Percentiles rank a stretch among this genome's conserved stretches.
Conservation (phyloP, 2,888 invertebrate genomes). For the Thelaira solivaga region DNA sequence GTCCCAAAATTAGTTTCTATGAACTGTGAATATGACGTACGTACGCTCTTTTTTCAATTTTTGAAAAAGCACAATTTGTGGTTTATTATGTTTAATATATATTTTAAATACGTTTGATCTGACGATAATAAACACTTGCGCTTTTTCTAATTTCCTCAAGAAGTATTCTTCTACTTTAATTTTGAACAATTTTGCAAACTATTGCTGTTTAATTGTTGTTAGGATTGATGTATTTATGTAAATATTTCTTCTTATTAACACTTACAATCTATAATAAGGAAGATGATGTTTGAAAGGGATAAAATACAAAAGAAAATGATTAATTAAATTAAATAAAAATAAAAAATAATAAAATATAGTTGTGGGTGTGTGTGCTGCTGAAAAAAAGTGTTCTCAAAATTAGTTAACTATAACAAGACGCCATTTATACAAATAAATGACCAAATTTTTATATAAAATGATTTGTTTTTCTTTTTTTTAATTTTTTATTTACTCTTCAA, state of each 20-base stretch:
- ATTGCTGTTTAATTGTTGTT: background rate
- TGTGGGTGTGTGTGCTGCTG: background rate
- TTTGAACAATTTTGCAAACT: background rate
- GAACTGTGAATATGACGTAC: slow-evolving; percentile 31
- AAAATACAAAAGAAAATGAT: slow-evolving; percentile 32
- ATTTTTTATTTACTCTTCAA: too few relatives aligned
- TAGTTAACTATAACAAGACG: too few relatives aligned
- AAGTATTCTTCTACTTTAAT: slow-evolving; percentile 16
- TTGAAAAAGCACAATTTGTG: slow-evolving; percentile 65
- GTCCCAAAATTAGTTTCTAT: slow-evolving; percentile 51
- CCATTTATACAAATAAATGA: too few relatives aligned
- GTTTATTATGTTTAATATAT: slow-evolving; percentile 73
- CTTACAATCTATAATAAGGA: slow-evolving; percentile 55
- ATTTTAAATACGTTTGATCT: slow-evolving; percentile 63
- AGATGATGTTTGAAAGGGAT: too few relatives aligned
- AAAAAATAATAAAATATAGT: slow-evolving; percentile 6
- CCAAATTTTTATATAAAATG: too few relatives aligned
- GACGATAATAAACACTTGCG: slow-evolving; percentile 74
- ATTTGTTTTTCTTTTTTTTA: too few relatives aligned
- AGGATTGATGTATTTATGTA: background rate
- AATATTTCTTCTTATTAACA: slow-evolving; percentile 33
- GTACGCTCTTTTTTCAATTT: slow-evolving; percentile 52
- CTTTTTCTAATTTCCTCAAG: slow-evolving; percentile 42
- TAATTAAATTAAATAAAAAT: slow-evolving; percentile 17
- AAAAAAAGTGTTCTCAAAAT: too few relatives aligned